Conservation (phyloP, 2,888 invertebrate genomes). For the Isotomurus palustris region DNA sequence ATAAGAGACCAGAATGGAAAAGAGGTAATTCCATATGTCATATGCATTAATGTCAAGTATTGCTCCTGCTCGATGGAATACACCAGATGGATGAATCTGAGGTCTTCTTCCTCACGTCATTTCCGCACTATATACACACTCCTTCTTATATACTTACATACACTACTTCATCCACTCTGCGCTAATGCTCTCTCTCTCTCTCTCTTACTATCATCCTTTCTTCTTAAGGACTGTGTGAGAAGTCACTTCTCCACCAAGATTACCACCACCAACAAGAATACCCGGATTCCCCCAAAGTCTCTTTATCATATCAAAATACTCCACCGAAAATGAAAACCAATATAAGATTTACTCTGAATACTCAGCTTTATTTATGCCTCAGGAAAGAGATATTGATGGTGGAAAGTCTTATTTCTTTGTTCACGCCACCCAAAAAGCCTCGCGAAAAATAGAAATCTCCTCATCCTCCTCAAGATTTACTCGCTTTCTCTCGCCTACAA, state of each 20-base stretch:
- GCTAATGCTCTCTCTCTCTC: not conserved
- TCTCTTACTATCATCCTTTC: not conserved
- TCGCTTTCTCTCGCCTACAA: not conserved
- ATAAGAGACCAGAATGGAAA: slow-evolving; percentile 32
- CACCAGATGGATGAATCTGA: slow-evolving; percentile 40
- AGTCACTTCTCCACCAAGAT: slow-evolving; percentile 22
- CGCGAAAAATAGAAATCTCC: not conserved
- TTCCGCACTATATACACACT: slow-evolving; percentile 16
- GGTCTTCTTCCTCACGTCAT: slow-evolving; percentile 34
- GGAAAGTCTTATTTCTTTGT: slow-evolving; percentile 27
- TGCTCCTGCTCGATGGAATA: slow-evolving; percentile 39
- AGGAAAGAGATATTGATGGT: slow-evolving; percentile 34
- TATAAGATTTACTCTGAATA: slow-evolving; percentile 34
- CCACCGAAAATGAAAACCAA: slow-evolving; percentile 24
- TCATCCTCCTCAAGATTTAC: not conserved
- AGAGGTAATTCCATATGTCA: slow-evolving; percentile 45
- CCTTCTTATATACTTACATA: slow-evolving; percentile 1
- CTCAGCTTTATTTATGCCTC: slow-evolving; percentile 35
- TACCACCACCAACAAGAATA: slow-evolving; percentile 33
- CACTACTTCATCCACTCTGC: not conserved
- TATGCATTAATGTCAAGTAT: slow-evolving; percentile 45
- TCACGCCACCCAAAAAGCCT: not conserved
- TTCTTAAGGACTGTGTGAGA: slow-evolving; percentile 2
- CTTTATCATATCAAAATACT: slow-evolving; percentile 31
- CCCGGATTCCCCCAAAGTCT: slow-evolving; percentile 24